Conservation (phyloP, 2,888 invertebrate genomes). For the Napeogenes sylphis region DNA sequence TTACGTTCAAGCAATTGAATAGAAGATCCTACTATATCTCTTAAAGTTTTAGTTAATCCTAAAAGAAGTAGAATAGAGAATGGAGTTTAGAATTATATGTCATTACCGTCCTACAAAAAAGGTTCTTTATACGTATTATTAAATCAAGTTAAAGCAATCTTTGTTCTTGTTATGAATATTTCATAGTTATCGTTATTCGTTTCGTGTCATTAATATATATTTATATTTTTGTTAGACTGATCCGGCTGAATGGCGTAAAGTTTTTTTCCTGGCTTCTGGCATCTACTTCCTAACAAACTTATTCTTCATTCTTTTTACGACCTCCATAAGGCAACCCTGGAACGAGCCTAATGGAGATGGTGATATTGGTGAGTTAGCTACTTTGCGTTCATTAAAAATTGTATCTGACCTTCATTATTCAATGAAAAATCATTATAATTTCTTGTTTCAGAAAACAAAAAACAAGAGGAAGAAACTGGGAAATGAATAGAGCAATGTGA, state of each 20-base stretch:
- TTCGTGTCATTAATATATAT: not conserved
- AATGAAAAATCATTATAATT: constrained; percentile 17
- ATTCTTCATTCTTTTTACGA: constrained; percentile 83
- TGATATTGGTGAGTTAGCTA: constrained; percentile 42
- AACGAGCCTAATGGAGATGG: constrained; percentile 71
- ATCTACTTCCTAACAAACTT: constrained; percentile 83
- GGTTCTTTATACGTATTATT: no score
- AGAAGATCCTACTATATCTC: constrained; percentile 1
- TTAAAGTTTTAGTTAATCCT: not conserved
- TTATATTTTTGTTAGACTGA: constrained; percentile 69
- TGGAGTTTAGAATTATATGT: not conserved
- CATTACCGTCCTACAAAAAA: no score
- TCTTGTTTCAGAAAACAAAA: constrained; percentile 43
- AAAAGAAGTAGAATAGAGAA: not conserved
- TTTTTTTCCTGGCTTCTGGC: constrained; percentile 85
- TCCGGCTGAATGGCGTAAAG: constrained; percentile 82
- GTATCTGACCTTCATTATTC: constrained; percentile 13
- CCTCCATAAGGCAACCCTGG: constrained; percentile 84
- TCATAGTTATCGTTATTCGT: not conserved
- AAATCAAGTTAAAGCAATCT: not conserved
- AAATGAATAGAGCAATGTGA: not conserved
- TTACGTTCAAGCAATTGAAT: not conserved
- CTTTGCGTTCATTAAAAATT: constrained; percentile 4
- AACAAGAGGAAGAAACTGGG: constrained; percentile 25
- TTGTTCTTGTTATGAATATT: no score